Conservation (phyloP, 2,113 vertebrate genomes). For the Rhinolophus sinicus region DNA sequence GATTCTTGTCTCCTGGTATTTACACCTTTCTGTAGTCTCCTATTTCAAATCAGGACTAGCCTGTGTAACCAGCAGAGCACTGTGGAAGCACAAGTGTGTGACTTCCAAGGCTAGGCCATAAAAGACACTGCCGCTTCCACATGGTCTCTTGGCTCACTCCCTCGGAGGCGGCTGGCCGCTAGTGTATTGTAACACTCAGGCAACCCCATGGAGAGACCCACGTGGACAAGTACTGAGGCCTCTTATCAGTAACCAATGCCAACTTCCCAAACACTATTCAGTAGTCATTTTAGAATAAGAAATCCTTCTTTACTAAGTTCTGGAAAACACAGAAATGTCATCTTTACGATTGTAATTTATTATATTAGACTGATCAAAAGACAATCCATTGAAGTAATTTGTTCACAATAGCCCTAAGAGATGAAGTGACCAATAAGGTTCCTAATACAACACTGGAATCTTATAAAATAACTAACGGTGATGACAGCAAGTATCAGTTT, state of each 20-base stretch:
- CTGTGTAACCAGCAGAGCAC: background rate
- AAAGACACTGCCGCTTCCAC: background rate
- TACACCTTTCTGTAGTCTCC: background rate
- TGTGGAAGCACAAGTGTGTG: background rate
- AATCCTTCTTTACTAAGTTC: slow-evolving; percentile 12
- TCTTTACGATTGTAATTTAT: background rate
- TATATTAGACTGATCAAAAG: background rate
- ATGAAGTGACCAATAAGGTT: background rate
- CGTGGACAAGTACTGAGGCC: background rate
- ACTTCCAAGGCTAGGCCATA: background rate
- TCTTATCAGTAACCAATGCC: slow-evolving; percentile 17
- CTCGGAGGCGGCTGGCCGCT: background rate
- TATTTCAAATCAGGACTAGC: background rate
- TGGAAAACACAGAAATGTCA: background rate
- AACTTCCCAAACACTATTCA: background rate
- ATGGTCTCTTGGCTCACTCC: background rate
- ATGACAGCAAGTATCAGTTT: background rate
- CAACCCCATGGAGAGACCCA: background rate
- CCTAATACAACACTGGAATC: background rate
- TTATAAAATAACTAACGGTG: slow-evolving; percentile 1
- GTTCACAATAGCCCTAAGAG: background rate
- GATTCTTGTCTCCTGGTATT: background rate
- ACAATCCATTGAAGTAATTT: slow-evolving; percentile 9
- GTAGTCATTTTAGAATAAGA: background rate
- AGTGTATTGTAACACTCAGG: background rate